These are phyloP conservation scores for Alloscopus bannaensis DNA, from an alignment of 2,888 invertebrate species.

Conservation along the genomic window DNA sequence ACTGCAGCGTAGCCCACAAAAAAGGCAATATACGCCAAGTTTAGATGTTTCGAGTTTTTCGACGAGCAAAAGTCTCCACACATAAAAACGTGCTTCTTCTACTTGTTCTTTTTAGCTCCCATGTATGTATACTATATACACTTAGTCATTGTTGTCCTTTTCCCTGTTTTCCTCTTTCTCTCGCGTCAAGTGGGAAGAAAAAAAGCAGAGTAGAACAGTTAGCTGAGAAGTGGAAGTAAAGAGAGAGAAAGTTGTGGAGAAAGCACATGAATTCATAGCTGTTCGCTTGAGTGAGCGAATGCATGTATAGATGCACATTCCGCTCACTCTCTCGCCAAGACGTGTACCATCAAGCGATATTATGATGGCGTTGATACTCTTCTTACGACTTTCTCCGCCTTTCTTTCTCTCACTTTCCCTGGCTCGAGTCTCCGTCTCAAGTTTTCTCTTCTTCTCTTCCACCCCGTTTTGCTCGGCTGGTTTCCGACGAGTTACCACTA, in stretches of 20 bases:
- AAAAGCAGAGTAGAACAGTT: background rate
- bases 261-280: slow-evolving; percentile 12
- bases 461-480: background rate
- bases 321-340: no score
- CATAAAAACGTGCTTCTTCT: background rate
- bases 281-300: slow-evolving; percentile 7
- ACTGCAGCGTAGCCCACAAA: no score
- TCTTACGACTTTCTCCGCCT: no score
- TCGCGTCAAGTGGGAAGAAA: background rate
- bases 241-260: no score
- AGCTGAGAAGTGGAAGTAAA: no score
- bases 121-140: background rate
- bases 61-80: no score
- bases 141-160: background rate
- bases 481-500: background rate
- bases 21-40: no score
- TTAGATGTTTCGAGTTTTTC: background rate
- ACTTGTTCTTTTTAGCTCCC: background rate
- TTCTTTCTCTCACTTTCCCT: no score
- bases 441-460: slow-evolving; percentile 11
- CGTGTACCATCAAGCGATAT: no score
- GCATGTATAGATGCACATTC: no score
- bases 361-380: slow-evolving; percentile 9
- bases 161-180: background rate
- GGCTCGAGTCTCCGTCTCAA: no score